Percentiles rank a stretch among this genome's conserved stretches.
phyloP scores from a whole-genome alignment of 2,888 invertebrate genomes.

The Thumatha senex region DNA sequence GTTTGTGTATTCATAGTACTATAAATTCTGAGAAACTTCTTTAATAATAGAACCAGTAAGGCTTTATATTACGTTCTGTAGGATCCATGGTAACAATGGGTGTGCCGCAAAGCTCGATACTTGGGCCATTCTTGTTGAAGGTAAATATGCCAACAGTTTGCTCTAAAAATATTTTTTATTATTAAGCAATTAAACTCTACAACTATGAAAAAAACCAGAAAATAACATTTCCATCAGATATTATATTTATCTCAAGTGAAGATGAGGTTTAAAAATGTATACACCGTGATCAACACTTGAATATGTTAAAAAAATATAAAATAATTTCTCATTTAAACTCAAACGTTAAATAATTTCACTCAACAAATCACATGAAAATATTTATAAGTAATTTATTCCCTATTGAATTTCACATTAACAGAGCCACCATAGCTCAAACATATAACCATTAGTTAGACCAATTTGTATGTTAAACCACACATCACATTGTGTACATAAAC shows the following conservation, averaged over 20 bases:
- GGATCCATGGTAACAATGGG: no score
- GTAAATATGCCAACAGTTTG: no score
- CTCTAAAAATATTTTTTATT: no score
- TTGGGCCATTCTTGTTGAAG: no score
- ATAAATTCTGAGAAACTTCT: no score
- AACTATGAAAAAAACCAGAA: no score
- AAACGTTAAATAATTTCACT: constrained; percentile 31
- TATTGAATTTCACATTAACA: constrained; percentile 55
- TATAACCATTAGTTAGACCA: constrained; percentile 53
- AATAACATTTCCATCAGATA: no score
- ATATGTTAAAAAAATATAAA: neutral
- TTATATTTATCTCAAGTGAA: neutral
- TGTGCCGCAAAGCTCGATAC: no score
- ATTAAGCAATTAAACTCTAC: no score
- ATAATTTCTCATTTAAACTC: constrained; percentile 17
- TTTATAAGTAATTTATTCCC: constrained; percentile 41
- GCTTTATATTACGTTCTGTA: no score
- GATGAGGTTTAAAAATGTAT: neutral
- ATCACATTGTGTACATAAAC: constrained; percentile 30
- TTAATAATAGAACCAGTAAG: no score
- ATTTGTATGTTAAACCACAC: constrained; percentile 60
- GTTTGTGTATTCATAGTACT: no score
- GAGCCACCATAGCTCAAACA: constrained; percentile 49
- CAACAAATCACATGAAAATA: constrained; percentile 40
- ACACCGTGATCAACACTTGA: neutral